These are phyloP conservation scores for Spodoptera littoralis DNA, from an alignment of 2,888 invertebrate genomes.

Conservation along the genomic window DNA sequence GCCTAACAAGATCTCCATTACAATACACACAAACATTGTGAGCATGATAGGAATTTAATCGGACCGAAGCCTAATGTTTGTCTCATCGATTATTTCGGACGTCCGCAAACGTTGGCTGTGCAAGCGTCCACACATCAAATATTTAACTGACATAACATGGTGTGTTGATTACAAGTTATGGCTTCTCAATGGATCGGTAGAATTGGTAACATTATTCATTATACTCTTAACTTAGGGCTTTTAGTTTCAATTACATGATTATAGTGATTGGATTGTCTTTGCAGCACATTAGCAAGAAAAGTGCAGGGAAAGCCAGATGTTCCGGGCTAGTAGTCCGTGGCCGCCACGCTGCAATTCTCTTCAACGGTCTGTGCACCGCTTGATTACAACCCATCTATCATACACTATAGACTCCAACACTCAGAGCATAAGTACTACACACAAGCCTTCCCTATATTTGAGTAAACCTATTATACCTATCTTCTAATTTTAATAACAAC, in stretches of 20 bases:
- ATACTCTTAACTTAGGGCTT: background rate
- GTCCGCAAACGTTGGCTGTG: slow-evolving; percentile 67
- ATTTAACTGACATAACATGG: slow-evolving; percentile 56
- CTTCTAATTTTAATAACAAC: background rate
- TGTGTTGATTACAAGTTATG: slow-evolving; percentile 45
- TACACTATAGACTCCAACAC: slow-evolving; percentile 20
- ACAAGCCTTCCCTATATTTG: background rate
- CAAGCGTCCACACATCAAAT: slow-evolving; percentile 56
- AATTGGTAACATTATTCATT: slow-evolving; percentile 22
- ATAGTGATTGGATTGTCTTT: slow-evolving; percentile 40
- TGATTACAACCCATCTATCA: slow-evolving; percentile 56
- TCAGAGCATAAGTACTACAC: slow-evolving; percentile 27
- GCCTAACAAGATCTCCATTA: background rate
- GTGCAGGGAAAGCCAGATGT: slow-evolving; percentile 81
- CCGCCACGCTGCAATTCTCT: slow-evolving; percentile 76
- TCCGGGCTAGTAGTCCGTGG: slow-evolving; percentile 81
- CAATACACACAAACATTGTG: slow-evolving; percentile 6
- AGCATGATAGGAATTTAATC: too few species aligned
- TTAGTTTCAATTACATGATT: slow-evolving; percentile 17
- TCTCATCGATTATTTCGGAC: slow-evolving; percentile 74
- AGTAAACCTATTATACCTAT: too few species aligned
- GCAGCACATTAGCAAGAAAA: slow-evolving; percentile 51
- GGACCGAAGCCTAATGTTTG: slow-evolving; percentile 65
- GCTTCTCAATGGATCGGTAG: slow-evolving; percentile 21
- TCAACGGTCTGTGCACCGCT: slow-evolving; percentile 75